Conservation (phyloP, 2,113 vertebrate genomes). For the Xenopus tropicalis region DNA sequence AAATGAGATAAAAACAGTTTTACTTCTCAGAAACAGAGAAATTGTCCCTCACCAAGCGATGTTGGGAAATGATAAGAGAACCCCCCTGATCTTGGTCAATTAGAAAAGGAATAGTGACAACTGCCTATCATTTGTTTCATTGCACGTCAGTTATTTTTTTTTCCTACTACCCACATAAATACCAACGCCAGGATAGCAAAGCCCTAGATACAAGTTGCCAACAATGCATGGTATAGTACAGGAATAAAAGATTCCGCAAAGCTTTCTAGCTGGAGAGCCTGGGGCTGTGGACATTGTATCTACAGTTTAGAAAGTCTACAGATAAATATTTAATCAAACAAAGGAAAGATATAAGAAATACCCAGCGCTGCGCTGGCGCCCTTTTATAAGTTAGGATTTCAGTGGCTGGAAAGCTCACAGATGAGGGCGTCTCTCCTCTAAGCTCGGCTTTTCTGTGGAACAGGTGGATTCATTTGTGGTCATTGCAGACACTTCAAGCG, state of each 20-base stretch:
- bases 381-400: conserved; percentile 12
- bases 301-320: not conserved
- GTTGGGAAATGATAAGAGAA: too few relatives aligned
- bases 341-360: conserved; percentile 6
- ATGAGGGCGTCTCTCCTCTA: not conserved
- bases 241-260: not conserved
- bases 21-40: too few relatives aligned
- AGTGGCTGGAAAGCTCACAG: not conserved
- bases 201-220: not conserved
- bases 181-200: not conserved
- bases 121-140: too few relatives aligned
- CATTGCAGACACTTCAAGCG: not conserved
- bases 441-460: not conserved
- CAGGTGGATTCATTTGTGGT: not conserved
- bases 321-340: not conserved
- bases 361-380: not conserved
- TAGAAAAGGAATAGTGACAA: too few relatives aligned
- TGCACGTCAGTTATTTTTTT: too few relatives aligned
- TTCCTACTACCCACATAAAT: too few relatives aligned
- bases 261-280: not conserved
- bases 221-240: not conserved
- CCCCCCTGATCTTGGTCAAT: too few relatives aligned
- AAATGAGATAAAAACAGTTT: too few relatives aligned
- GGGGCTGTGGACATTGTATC: not conserved
- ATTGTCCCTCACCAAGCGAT: too few relatives aligned